A percentile compares a stretch with the other conserved stretches of the same genome.
Evolutionary conservation across 2,888 invertebrate genomes (phyloP).

Genomic region (Anorthoa munda): DNA sequence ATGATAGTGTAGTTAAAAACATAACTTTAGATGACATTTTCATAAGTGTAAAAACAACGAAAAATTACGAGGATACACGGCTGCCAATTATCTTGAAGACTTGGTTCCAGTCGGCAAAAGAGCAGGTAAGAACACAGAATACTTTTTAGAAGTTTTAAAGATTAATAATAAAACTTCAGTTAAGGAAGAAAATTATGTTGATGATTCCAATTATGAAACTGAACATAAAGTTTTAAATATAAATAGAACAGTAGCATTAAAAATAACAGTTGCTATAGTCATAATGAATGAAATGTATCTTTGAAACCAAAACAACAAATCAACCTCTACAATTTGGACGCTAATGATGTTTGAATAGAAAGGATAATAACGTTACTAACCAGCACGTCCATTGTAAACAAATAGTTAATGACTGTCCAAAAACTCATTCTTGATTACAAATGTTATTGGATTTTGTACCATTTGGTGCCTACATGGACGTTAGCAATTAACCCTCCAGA

Average conservation of each 20-base stretch:
- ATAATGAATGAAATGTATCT: conserved; percentile 21
- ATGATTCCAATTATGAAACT: neutral
- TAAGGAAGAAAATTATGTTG: neutral
- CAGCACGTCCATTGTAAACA: conserved; percentile 30
- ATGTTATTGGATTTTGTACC: neutral
- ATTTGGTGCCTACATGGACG: neutral
- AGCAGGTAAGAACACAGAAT: conserved; percentile 93
- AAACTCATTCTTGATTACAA: conserved; percentile 1
- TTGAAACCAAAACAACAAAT: conserved; percentile 22
- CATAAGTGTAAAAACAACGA: conserved; percentile 98
- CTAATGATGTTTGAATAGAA: conserved; percentile 50
- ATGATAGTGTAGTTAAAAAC: conserved; percentile 87
- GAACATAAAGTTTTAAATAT: neutral
- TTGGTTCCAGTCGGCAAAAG: conserved; percentile 98
- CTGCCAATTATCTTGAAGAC: conserved; percentile 97
- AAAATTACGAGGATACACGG: conserved; percentile 96
- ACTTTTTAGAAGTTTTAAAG: conserved; percentile 1
- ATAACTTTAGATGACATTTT: conserved; percentile 96
- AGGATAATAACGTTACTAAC: conserved; percentile 36
- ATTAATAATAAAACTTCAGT: neutral
- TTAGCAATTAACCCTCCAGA: neutral
- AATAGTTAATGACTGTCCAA: conserved; percentile 12
- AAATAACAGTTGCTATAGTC: neutral
- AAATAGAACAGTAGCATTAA: neutral
- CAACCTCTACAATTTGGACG: conserved; percentile 6